A percentile compares a stretch with the other conserved stretches of the same genome.
Conservation (phyloP, 2,797 vertebrate genomes). For the Staurois parvus region DNA sequence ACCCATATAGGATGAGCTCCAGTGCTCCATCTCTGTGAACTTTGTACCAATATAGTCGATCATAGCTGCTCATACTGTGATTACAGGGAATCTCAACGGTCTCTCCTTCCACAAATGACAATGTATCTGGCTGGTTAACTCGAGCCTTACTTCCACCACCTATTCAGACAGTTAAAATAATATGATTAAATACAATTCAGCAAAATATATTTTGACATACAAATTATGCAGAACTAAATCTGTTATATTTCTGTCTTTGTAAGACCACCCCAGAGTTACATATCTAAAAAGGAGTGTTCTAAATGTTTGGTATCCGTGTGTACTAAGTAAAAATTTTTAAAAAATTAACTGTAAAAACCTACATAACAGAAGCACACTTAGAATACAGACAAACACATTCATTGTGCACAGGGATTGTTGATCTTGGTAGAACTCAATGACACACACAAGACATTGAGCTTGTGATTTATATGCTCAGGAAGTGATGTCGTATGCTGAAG, state of each 20-base stretch:
- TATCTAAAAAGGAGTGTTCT: no score
- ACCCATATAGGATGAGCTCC: constrained; percentile 13
- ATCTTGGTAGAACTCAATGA: background rate
- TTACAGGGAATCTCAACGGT: constrained; percentile 8
- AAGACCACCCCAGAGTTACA: no score
- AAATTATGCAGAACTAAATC: no score
- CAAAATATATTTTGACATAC: background rate
- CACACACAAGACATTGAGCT: background rate
- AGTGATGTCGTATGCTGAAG: background rate
- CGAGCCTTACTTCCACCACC: constrained; percentile 12
- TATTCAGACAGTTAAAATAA: background rate
- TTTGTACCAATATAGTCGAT: constrained; percentile 26
- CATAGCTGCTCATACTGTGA: background rate
- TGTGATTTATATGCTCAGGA: background rate
- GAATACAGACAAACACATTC: background rate
- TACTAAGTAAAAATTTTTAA: no score
- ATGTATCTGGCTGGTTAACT: constrained; percentile 3
- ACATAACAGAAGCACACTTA: background rate
- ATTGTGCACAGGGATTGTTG: background rate
- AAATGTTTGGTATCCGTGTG: no score
- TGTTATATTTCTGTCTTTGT: no score
- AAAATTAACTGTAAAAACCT: background rate
- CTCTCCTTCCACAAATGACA: constrained; percentile 9
- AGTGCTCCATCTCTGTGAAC: background rate
- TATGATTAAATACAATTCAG: background rate